Evolutionary conservation across 1,140 invertebrate genomes (phyloP).

Genomic region (Procambarus virginalis): DNA sequence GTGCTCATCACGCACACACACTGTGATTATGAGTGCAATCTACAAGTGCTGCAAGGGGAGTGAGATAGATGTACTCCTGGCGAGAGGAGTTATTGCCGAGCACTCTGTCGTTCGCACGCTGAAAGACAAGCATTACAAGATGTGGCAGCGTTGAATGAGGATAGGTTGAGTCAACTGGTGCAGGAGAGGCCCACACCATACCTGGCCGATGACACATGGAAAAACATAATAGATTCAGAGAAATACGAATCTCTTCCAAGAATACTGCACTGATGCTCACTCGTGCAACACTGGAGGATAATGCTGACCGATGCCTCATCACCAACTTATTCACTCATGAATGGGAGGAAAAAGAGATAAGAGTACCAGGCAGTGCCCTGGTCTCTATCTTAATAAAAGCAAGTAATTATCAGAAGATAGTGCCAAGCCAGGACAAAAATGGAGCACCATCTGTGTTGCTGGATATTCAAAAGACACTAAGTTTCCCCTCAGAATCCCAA

Average conservation of each 20-base stretch:
- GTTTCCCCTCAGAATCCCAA: too few relatives aligned
- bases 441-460: too few relatives aligned
- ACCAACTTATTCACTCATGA: slow-evolving; percentile 13
- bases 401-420: too few relatives aligned
- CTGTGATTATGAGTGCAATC: slow-evolving; percentile 21
- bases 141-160: neutral
- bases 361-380: too few relatives aligned
- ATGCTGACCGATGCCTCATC: slow-evolving; percentile 20
- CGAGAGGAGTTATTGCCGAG: slow-evolving; percentile 2
- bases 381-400: too few relatives aligned
- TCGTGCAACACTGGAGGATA: neutral
- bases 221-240: slow-evolving; percentile 16
- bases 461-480: too few relatives aligned
- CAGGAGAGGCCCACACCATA: neutral
- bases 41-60: slow-evolving; percentile 28
- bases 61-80: neutral
- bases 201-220: slow-evolving; percentile 3
- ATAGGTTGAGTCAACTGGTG: slow-evolving; percentile 5
- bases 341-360: too few relatives aligned
- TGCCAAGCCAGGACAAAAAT: too few relatives aligned
- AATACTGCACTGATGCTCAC: slow-evolving; percentile 8
- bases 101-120: neutral
- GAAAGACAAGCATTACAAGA: slow-evolving; percentile 19
- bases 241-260: neutral
- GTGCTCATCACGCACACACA: slow-evolving; percentile 12